These are phyloP conservation scores for Corythoichthys intestinalis DNA, from an alignment of 2,113 vertebrate genomes.

Conservation along the genomic window DNA sequence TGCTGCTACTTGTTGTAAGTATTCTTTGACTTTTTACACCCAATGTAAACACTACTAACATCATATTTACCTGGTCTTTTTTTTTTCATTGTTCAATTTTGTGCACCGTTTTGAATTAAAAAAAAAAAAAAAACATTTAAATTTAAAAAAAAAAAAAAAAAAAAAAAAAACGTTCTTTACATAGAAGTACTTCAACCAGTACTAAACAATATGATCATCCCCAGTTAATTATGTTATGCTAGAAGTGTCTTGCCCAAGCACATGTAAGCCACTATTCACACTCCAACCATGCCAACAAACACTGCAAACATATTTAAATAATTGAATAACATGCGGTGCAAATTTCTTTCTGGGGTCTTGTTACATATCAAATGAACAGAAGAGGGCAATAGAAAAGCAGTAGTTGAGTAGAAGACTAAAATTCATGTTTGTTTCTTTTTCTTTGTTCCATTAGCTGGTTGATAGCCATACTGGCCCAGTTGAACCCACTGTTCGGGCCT, in stretches of 20 bases:
- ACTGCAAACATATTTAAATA: conserved; percentile 10
- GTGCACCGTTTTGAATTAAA: too few species aligned
- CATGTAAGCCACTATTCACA: too few species aligned
- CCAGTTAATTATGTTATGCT: background rate
- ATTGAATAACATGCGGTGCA: conserved; percentile 12
- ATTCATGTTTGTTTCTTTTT: background rate
- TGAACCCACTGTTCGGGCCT: conserved; percentile 94
- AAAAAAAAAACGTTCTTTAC: background rate
- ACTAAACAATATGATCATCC: background rate
- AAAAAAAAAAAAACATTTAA: too few species aligned
- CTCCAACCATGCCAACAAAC: background rate
- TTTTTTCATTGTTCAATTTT: too few species aligned
- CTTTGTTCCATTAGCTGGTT: conserved; percentile 81
- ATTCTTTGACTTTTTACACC: conserved; percentile 32
- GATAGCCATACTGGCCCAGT: conserved; percentile 92
- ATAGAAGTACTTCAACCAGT: background rate
- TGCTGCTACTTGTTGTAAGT: conserved; percentile 99
- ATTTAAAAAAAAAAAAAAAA: too few species aligned
- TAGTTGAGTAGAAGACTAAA: background rate
- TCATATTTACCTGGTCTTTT: background rate
- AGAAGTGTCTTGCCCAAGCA: background rate
- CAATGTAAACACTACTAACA: background rate
- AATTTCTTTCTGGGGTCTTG: conserved; percentile 12
- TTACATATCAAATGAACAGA: conserved; percentile 28
- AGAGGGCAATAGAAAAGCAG: conserved; percentile 37